Percentiles rank a stretch among this genome's conserved stretches.
Conservation (phyloP, 2,888 invertebrate genomes). For the Rosalia funebris region DNA sequence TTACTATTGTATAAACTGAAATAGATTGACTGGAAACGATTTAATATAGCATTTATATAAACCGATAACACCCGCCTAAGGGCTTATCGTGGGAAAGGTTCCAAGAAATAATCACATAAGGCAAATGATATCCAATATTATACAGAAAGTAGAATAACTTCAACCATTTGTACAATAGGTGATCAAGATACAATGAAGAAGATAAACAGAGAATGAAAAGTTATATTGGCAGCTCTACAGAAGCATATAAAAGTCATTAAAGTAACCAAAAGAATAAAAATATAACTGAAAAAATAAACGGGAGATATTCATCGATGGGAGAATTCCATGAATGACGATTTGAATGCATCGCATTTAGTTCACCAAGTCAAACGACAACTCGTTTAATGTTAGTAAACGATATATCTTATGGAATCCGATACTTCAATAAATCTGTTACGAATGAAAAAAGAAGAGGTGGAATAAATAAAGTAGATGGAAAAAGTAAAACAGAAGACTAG, state of each 20-base stretch:
- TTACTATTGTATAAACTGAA: conserved; percentile 81
- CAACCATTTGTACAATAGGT: conserved; percentile 68
- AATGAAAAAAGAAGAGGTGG: no score
- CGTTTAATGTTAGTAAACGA: no score
- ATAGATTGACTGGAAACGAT: conserved; percentile 88
- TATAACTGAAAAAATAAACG: conserved; percentile 67
- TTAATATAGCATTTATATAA: conserved; percentile 78
- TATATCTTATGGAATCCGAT: conserved; percentile 72
- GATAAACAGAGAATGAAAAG: conserved; percentile 66
- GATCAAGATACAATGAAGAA: conserved; percentile 64
- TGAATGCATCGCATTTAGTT: conserved; percentile 68
- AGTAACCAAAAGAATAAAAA: conserved; percentile 72
- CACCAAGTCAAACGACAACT: conserved; percentile 67
- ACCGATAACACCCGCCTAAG: conserved; percentile 68
- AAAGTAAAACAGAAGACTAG: no score
- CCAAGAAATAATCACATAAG: conserved; percentile 71
- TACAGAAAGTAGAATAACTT: conserved; percentile 73
- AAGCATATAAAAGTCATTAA: conserved; percentile 78
- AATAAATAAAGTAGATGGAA: no score
- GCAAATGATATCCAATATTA: conserved; percentile 74
- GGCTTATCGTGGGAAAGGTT: conserved; percentile 72
- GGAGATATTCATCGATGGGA: conserved; percentile 77
- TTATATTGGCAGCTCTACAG: conserved; percentile 70
- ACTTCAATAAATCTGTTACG: no score
- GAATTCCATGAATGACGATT: conserved; percentile 73